Evolutionary conservation across 2,888 invertebrate genomes (phyloP), one percentile per base, ranked within the genome.

Genomic region (Orthonychiurus folsomi): DNA sequence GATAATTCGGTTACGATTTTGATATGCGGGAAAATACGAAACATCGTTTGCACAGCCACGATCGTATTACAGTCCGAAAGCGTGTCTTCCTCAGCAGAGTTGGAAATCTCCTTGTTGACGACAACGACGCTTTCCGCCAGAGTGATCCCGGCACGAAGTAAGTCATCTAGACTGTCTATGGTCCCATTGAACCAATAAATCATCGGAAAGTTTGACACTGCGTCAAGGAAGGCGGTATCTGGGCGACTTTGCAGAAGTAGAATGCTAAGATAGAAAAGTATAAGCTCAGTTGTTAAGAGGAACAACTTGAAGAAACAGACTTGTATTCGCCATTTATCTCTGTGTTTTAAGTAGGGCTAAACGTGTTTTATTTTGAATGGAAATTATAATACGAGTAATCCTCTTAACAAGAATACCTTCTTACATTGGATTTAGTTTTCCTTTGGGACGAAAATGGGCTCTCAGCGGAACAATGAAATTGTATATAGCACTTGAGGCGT

Each of bases 171-270:
- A 37, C 67, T 67, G 53, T 96, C 95, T 73, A 97, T 95, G 23
- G 91, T 89, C 56, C 97, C 97, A 62, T 88, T 81, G 93, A 96
- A 96, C 96, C 96, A 97, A 78, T 96, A 97, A 27, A 97, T 90
- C 75, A 96, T 80, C 50, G 97, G 97, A 79, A 97, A 97, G 79
- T 93, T 94, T 27, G 94, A 92, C 72, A 97, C 87, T 5, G 95
- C 89, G 77, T 97, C 96, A 70, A 96, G 81, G 78, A 97, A 97
- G 55, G 91, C 90, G 73, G 89, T 86, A 76, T 92, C 89, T 48
- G 94, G 95, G 73, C 90, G 81, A 63, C 89, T 83, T 77, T 96
- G 96, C 76, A 97, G 80, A 61, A 97, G 81, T 66, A 97, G 81
- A 71, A 97, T 93, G 66, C n/a, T n/a, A n/a, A n/a, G n/a, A n/a